phyloP scores from a whole-genome alignment of 2,888 invertebrate genomes.

The Drosophila nigritarsus region DNA sequence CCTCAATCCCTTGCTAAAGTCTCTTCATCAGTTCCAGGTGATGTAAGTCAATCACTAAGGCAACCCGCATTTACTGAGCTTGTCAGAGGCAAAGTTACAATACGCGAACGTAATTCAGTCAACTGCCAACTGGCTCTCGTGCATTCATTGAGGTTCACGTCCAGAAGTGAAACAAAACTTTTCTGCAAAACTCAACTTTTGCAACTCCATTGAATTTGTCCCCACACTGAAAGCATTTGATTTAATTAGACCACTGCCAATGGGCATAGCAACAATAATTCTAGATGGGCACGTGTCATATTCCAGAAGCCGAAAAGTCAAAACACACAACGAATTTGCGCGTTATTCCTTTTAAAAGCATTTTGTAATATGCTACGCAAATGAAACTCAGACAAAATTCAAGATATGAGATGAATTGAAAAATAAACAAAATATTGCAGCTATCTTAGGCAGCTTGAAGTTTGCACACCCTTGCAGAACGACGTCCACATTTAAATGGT shows the following conservation, averaged over 20 bases:
- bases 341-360: conserved; percentile 39
- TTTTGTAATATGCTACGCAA: conserved; percentile 44
- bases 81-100: neutral
- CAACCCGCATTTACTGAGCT: neutral
- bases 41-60: conserved; percentile 9
- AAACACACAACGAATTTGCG: conserved; percentile 35
- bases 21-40: conserved; percentile 6
- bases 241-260: conserved; percentile 61
- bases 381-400: neutral
- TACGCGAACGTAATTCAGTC: neutral
- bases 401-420: neutral
- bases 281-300: conserved; percentile 59
- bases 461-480: neutral
- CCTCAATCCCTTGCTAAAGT: conserved; percentile 2
- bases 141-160: neutral
- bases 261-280: conserved; percentile 42
- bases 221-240: conserved; percentile 4
- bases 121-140: conserved; percentile 2
- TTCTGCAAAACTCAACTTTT: conserved; percentile 3
- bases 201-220: conserved; percentile 3
- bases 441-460: neutral
- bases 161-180: conserved; percentile 3
- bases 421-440: neutral
- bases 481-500: neutral
- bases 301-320: conserved; percentile 47